Conservation (phyloP, 2,888 invertebrate species). For the Cheilosia variabilis region DNA sequence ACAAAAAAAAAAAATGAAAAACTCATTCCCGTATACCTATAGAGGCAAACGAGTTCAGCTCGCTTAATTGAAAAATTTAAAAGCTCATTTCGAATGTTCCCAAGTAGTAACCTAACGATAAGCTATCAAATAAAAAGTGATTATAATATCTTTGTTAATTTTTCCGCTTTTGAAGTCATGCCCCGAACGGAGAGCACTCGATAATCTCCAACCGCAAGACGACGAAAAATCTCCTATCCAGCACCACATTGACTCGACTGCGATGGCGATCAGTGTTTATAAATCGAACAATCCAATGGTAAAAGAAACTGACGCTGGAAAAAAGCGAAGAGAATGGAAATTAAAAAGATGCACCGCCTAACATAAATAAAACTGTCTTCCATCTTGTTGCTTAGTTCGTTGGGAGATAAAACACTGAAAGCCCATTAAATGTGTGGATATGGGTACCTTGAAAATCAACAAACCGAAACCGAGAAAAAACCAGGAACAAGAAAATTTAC, state of each 20-base stretch:
- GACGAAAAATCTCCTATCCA: constrained; percentile 14
- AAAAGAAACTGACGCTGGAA: constrained; percentile 40
- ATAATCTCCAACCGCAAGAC: constrained; percentile 26
- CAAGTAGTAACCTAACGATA: constrained; percentile 62
- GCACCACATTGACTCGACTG: constrained; percentile 23
- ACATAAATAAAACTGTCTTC: constrained; percentile 74
- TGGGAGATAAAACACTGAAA: constrained; percentile 74
- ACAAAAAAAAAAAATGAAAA: background rate
- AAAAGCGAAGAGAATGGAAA: constrained; percentile 43
- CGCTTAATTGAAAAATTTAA: constrained; percentile 63
- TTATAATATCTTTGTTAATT: constrained; percentile 71
- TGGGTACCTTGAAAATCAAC: constrained; percentile 73
- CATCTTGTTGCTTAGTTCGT: constrained; percentile 70
- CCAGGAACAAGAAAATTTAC: constrained; percentile 53
- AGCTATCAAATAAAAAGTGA: constrained; percentile 68
- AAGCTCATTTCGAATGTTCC: constrained; percentile 62
- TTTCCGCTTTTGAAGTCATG: constrained; percentile 56
- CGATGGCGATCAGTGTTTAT: constrained; percentile 57
- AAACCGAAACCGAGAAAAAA: constrained; percentile 46
- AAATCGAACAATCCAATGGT: constrained; percentile 46
- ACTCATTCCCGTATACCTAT: background rate
- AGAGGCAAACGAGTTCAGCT: constrained; percentile 19
- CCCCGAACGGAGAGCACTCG: constrained; percentile 18
- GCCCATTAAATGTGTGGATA: constrained; percentile 75
- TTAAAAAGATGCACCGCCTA: constrained; percentile 75